These are phyloP conservation scores for Phalacrocorax pelagicus DNA, from an alignment of 2,113 vertebrate species.

Conservation along the genomic window DNA sequence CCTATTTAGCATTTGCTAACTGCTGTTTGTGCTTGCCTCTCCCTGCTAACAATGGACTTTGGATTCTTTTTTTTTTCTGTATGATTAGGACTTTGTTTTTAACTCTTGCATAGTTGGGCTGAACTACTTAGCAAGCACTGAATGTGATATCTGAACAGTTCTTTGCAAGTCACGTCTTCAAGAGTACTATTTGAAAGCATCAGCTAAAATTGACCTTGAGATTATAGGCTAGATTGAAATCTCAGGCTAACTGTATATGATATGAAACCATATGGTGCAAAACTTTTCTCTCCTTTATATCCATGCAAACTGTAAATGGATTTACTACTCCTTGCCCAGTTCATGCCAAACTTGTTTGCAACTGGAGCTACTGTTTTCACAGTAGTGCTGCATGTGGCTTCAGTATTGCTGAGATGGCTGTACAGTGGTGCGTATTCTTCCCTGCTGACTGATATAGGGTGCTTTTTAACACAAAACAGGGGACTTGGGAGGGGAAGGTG, in stretches of 20 bases:
- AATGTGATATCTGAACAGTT: background rate
- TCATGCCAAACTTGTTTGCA: background rate
- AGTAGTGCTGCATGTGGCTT: background rate
- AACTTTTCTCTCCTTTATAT: background rate
- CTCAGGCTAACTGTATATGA: background rate
- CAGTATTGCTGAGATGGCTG: background rate
- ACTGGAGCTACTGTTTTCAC: background rate
- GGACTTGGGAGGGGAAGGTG: background rate
- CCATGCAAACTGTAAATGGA: background rate
- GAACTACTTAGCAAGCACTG: background rate
- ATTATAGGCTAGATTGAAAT: background rate
- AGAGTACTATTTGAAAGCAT: background rate
- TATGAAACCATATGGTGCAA: background rate
- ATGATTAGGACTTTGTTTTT: constrained; percentile 46
- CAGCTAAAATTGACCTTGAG: background rate
- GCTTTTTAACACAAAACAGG: background rate
- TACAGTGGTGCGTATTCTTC: background rate
- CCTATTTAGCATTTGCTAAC: constrained; percentile 62
- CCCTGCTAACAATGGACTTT: constrained; percentile 54
- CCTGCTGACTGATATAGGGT: background rate
- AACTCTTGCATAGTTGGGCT: constrained; percentile 15
- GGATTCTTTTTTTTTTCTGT: background rate
- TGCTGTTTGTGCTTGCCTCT: constrained; percentile 54
- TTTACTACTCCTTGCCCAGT: background rate
- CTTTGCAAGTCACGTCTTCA: background rate